phyloP scores from a whole-genome alignment of 2,797 vertebrate species.

The Sphenodon punctatus region DNA sequence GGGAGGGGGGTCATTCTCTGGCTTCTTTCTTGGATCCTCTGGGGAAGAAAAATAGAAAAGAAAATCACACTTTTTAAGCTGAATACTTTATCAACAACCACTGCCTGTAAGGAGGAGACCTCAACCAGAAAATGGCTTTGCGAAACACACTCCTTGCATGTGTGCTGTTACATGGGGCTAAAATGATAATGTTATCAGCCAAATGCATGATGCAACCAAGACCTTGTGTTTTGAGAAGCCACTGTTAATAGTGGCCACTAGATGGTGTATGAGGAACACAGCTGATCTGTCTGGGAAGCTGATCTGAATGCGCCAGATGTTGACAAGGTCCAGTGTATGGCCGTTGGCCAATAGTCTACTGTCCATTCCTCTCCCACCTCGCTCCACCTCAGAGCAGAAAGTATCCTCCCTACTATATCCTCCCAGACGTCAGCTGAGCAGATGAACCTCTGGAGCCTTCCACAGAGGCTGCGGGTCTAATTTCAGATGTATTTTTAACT shows the following conservation, averaged over 20 bases:
- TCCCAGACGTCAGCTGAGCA: neutral
- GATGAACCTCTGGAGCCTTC: neutral
- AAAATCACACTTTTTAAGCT: neutral
- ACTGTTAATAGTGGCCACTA: neutral
- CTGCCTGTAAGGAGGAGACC: neutral
- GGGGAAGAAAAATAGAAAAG: neutral
- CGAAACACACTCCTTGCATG: neutral
- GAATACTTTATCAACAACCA: neutral
- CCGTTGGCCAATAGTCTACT: neutral
- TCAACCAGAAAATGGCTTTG: too few relatives aligned
- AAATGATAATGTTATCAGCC: neutral
- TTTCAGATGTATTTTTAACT: neutral
- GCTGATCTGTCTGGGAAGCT: neutral
- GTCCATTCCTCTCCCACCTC: neutral
- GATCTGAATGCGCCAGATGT: neutral
- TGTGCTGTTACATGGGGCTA: neutral
- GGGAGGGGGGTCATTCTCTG: rapidly evolving
- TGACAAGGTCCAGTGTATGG: neutral
- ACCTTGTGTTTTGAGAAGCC: rapidly evolving
- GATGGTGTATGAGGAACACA: neutral
- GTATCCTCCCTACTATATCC: neutral
- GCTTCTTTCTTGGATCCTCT: neutral
- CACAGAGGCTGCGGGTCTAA: rapidly evolving
- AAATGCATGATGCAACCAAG: rapidly evolving
- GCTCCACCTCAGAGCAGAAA: too few relatives aligned